phyloP scores from a whole-genome alignment of 2,888 invertebrate genomes.

The Pseudeuparius sepicola region DNA sequence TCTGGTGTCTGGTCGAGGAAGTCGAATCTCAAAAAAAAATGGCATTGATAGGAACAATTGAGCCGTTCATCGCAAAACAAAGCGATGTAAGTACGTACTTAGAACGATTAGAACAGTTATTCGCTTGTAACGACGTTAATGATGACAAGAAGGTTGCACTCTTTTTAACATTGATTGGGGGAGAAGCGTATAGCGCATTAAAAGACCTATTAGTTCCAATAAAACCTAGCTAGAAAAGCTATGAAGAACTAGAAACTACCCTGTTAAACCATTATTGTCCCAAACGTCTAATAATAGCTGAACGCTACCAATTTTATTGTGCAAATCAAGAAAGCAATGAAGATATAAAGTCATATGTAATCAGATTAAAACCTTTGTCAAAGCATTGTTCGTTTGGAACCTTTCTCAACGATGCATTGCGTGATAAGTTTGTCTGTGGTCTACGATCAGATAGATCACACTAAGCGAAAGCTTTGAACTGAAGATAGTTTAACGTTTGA shows the following conservation, averaged over 20 bases:
- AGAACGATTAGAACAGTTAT: slow-evolving; percentile 24
- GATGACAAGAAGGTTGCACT: slow-evolving; percentile 21
- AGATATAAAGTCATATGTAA: slow-evolving; percentile 18
- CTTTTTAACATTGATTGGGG: slow-evolving; percentile 24
- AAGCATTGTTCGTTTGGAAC: slow-evolving; percentile 23
- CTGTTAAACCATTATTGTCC: slow-evolving; percentile 20
- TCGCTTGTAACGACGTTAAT: slow-evolving; percentile 21
- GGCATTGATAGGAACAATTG: slow-evolving; percentile 18
- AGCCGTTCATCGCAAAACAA: slow-evolving; percentile 17
- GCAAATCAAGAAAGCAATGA: slow-evolving; percentile 20
- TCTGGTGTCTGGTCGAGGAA: too few species aligned
- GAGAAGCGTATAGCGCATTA: slow-evolving; percentile 21
- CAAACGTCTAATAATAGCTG: slow-evolving; percentile 23
- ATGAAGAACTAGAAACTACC: slow-evolving; percentile 17
- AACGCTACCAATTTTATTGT: slow-evolving; percentile 26
- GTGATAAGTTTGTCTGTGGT: slow-evolving; percentile 22
- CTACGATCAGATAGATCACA: slow-evolving; percentile 18
- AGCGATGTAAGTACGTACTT: slow-evolving; percentile 18
- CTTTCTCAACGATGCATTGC: slow-evolving; percentile 23
- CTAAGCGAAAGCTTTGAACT: slow-evolving; percentile 18
- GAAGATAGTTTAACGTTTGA: slow-evolving; percentile 8
- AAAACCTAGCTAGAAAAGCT: slow-evolving; percentile 14
- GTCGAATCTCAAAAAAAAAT: slow-evolving; percentile 13
- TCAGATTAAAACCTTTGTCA: slow-evolving; percentile 23
- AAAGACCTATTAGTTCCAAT: slow-evolving; percentile 21